Conservation (phyloP, 2,888 invertebrate species). For the Punctoribates punctum region DNA sequence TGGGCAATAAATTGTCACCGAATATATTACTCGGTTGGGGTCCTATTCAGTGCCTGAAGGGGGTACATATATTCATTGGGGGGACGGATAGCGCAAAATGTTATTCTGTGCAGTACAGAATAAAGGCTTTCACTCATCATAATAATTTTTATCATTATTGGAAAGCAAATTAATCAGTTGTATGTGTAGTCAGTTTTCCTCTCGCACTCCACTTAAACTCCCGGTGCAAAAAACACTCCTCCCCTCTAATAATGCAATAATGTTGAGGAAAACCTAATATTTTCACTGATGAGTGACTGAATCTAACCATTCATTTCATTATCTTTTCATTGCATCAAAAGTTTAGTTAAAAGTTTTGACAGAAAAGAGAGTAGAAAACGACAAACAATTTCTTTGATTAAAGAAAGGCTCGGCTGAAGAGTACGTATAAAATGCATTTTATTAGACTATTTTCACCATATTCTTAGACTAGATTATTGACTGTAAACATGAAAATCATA, state of each 20-base stretch:
- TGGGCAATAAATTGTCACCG: conserved; percentile 28
- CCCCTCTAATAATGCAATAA: conserved; percentile 4
- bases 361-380: background rate
- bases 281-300: background rate
- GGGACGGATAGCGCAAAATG: background rate
- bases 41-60: conserved; percentile 13
- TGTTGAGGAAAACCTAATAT: background rate
- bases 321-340: too few relatives aligned
- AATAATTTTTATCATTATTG: conserved; percentile 14
- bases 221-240: background rate
- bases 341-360: background rate
- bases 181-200: background rate
- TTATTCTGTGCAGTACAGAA: background rate
- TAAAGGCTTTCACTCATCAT: background rate
- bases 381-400: background rate
- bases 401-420: too few relatives aligned
- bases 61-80: conserved; percentile 26
- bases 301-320: background rate
- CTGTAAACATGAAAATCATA: too few relatives aligned
- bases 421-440: too few relatives aligned
- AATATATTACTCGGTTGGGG: conserved; percentile 33
- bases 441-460: too few relatives aligned
- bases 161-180: conserved; percentile 25
- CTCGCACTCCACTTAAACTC: background rate
- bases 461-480: too few relatives aligned